Percentiles rank a stretch among this genome's conserved stretches.
phyloP scores from a whole-genome alignment of 2,113 vertebrate genomes.

The Thermophis baileyi region DNA sequence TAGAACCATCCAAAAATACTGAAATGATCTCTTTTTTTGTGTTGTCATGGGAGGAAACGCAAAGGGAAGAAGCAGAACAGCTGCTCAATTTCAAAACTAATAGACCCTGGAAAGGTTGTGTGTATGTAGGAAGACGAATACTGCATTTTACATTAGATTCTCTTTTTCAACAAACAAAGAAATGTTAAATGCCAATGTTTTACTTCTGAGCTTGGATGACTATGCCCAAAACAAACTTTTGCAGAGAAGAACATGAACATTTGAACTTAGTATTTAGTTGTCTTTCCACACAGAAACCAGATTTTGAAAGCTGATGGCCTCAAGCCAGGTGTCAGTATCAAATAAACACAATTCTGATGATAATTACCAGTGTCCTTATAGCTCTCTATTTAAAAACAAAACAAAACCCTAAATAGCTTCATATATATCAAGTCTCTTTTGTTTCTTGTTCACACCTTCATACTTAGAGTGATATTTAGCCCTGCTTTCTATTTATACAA shows the following conservation, averaged over 20 bases:
- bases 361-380: conserved; percentile 58
- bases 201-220: conserved; percentile 54
- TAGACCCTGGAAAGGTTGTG: conserved; percentile 1
- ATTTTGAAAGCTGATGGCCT: neutral
- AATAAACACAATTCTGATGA: neutral
- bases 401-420: neutral
- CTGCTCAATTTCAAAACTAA: neutral
- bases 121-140: neutral
- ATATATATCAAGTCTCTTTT: neutral
- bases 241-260: conserved; percentile 51
- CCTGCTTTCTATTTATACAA: neutral
- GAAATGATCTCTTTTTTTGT: neutral
- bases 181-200: conserved; percentile 16
- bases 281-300: neutral
- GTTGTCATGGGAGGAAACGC: neutral
- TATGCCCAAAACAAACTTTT: conserved; percentile 30
- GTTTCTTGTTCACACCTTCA: neutral
- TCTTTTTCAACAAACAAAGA: conserved; percentile 23
- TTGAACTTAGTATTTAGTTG: conserved; percentile 39
- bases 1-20: neutral
- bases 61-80: neutral
- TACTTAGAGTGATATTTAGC: neutral
- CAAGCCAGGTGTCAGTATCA: neutral
- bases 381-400: conserved; percentile 12
- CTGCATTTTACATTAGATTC: neutral